Base-by-base conservation (phyloP, 2,797 vertebrate genomes). In the Clarias pachynema region DNA sequence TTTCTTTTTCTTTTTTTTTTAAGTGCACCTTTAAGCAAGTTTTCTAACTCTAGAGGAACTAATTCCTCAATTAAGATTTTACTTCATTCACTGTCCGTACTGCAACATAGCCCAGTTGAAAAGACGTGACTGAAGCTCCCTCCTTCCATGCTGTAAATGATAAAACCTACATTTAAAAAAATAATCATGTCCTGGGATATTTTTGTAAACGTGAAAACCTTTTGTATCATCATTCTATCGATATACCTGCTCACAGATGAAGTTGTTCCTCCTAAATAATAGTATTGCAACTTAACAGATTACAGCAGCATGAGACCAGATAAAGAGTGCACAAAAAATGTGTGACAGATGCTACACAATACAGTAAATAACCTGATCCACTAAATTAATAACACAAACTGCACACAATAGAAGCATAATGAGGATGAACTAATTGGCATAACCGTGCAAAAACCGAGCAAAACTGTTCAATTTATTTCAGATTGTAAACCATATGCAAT, bases 401-500 rank as follows among this genome's bases (percentile, higher is more conserved):
- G 10, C 24, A 63, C 77, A 40, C 8, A 24, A 37, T 6, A 37
- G n/a, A 40, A 63, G n/a, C 24, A 40, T 63, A 44, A 44, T 40
- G 12, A 57, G 18, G 73, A 75, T 56, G 4, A 31, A 12, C 18
- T 59, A 24, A 78, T 59, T 60, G 31, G 20, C 22, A 79, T 62
- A 79, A 62, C 24, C 3, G 1, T 59, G 22, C 34, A 26, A 29
- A n/a, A 16, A 0, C 0, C 65, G 31, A 29, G 24, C 37, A 79
- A 49, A 66, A 65, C 37, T 63, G 37, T 79, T 20, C 56, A 65
- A 63, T 22, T 57, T 26, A 29, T 53, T 77, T 77, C 31, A 60
- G 8, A 65, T 66, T 80, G 10, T 53, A 80, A 65, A 66, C 60
- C 78, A 65, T 65, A 79, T 65, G n/a, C 29, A 18, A 44, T 63